Evolutionary conservation across 2,113 vertebrate genomes (phyloP).

Genomic region (Dromas ardeola): DNA sequence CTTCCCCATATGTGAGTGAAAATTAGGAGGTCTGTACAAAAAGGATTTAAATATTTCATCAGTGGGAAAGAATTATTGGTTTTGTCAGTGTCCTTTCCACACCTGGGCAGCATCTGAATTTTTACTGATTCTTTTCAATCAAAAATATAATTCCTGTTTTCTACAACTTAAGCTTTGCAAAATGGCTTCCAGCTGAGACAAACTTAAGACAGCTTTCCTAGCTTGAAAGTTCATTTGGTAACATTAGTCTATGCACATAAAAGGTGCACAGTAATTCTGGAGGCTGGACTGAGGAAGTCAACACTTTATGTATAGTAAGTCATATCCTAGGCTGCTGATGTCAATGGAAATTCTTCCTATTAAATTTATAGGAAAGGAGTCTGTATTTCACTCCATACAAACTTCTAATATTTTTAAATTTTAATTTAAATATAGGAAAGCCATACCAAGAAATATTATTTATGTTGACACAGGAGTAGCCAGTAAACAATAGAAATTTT

Average conservation of each 20-base stretch:
- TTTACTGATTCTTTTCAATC: neutral
- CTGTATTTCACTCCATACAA: neutral
- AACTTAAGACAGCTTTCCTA: neutral
- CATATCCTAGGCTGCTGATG: neutral
- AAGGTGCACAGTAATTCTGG: neutral
- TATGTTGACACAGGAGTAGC: neutral
- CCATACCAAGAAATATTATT: neutral
- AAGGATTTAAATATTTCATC: neutral
- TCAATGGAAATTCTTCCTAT: neutral
- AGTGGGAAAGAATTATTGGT: neutral
- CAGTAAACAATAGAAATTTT: neutral
- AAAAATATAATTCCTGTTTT: neutral
- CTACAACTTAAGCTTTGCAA: neutral
- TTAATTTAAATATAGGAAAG: neutral
- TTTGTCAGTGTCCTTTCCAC: neutral
- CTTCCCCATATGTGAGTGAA: neutral
- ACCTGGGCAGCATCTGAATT: neutral
- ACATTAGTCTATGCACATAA: neutral
- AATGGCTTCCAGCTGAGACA: neutral
- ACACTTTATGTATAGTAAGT: neutral
- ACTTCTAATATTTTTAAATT: neutral
- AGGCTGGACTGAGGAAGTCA: neutral
- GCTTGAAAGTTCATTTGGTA: neutral
- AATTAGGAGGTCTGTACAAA: neutral
- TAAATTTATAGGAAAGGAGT: neutral